These are phyloP conservation scores for Drosophila affinis DNA, from an alignment of 2,888 invertebrate species.

Conservation along the genomic window DNA sequence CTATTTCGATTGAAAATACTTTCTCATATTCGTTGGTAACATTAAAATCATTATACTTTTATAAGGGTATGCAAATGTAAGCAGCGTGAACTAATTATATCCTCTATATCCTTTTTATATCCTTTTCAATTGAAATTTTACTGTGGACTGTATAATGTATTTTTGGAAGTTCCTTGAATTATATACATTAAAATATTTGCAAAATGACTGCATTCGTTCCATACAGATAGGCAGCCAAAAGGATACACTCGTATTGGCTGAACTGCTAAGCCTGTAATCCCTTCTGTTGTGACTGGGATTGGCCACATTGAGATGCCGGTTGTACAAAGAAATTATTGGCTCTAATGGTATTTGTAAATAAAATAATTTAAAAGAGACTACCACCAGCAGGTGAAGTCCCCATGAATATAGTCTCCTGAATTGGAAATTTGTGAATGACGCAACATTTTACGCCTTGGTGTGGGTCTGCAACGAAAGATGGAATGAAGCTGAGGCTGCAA, in stretches of 20 bases:
- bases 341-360: no score
- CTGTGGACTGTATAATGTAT: constrained; percentile 30
- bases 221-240: background rate
- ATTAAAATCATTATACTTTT: no score
- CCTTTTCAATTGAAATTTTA: constrained; percentile 10
- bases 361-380: no score
- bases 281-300: constrained; percentile 7
- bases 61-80: background rate
- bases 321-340: constrained; percentile 26
- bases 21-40: no score
- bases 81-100: constrained; percentile 1
- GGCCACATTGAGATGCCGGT: constrained; percentile 14
- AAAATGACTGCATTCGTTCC: background rate
- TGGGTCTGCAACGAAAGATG: background rate
- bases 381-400: background rate
- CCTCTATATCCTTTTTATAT: no score
- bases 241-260: background rate
- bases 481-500: constrained; percentile 27
- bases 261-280: constrained; percentile 20
- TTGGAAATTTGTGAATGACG: constrained; percentile 37
- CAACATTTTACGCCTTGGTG: constrained; percentile 18
- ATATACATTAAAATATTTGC: background rate
- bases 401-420: constrained; percentile 3
- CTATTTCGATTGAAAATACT: no score
- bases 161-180: background rate